Base-by-base conservation (phyloP, 2,888 invertebrate genomes). In the Aleiodes testaceus region DNA sequence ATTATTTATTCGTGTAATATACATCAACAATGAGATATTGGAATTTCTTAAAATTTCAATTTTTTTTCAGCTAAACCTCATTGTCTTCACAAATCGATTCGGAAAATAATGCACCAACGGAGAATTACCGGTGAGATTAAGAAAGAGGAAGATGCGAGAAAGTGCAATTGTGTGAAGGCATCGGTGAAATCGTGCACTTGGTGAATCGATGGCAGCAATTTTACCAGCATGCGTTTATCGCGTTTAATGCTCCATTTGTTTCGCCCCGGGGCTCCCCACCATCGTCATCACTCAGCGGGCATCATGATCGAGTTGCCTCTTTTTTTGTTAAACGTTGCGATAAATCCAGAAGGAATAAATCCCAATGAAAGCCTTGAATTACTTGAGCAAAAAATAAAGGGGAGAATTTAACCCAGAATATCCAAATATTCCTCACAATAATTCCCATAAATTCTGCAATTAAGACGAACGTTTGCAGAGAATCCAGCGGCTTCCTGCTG, bases 171-270 rank as follows among this genome's bases (percentile, higher is more conserved):
- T 26, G 26, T 26, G 72, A 72, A 36, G 36, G 30, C 42, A 66
- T 70, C 59, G 69, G 73, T 64, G 70, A 75, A 73, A 76, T 76
- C 72, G 68, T 74, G 72, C 75, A 74, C 72, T 70, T 72, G 65
- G 70, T 72, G 77, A 80, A 82, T 81, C 79, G 80, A 80, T 80
- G 78, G 66, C 74, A 74, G 78, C 73, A 77, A 80, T 79, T 79
- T 77, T 72, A 69, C 74, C 74, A 72, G 74, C 70, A 73, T 74
- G 75, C 76, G 78, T 81, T 80, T 76, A 79, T 75, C 74, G 75
- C 77, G 73, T 77, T 79, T 81, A 79, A 79, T 79, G 80, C 78
- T 79, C 79, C 79, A 79, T 80, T 82, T 79, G 77, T 76, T 77
- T 74, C 80, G 69, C 79, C 78, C 68, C 76, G 76, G 81, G 78